A percentile compares a stretch with the other conserved stretches of the same genome.
phyloP scores from a whole-genome alignment of 92 coral and sea anemone genomes.

The Paragorgia papillata region DNA sequence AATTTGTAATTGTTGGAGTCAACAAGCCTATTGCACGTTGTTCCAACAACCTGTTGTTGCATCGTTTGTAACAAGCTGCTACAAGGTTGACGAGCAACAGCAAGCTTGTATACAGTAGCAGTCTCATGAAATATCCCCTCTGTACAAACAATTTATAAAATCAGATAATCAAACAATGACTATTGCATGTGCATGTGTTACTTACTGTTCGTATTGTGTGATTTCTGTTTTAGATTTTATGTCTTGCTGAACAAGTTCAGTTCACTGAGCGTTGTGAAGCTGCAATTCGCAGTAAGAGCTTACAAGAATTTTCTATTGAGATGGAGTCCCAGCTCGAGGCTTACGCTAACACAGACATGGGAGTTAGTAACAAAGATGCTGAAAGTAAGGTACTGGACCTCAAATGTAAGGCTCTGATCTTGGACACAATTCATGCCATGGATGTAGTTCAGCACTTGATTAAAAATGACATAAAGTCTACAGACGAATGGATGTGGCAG shows the following conservation, averaged over 20 bases:
- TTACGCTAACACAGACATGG: conserved; percentile 86
- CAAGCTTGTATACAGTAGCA: too few relatives aligned
- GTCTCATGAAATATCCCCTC: too few relatives aligned
- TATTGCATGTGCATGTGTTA: too few relatives aligned
- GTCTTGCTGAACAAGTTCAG: conserved; percentile 97
- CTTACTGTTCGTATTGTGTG: neutral
- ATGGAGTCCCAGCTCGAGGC: conserved; percentile 99
- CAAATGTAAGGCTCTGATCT: conserved; percentile 88
- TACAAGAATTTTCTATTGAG: conserved; percentile 94
- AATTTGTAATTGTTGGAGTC: too few relatives aligned
- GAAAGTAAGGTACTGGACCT: conserved; percentile 85
- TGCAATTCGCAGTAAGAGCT: conserved; percentile 81
- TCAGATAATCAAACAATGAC: too few relatives aligned
- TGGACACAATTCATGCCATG: conserved; percentile 94
- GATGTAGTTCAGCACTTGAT: conserved; percentile 91
- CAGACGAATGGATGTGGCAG: conserved; percentile 98
- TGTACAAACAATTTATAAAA: too few relatives aligned
- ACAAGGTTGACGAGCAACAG: too few relatives aligned
- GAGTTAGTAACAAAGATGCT: conserved; percentile 70
- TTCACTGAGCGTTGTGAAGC: conserved; percentile 98
- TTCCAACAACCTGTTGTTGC: too few relatives aligned
- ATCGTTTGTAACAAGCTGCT: too few relatives aligned
- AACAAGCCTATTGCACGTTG: too few relatives aligned
- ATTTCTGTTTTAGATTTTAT: conserved; percentile 68
- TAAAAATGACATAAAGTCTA: conserved; percentile 71